phyloP scores from a whole-genome alignment of 2,888 invertebrate species.

The Brachyptera putata region DNA sequence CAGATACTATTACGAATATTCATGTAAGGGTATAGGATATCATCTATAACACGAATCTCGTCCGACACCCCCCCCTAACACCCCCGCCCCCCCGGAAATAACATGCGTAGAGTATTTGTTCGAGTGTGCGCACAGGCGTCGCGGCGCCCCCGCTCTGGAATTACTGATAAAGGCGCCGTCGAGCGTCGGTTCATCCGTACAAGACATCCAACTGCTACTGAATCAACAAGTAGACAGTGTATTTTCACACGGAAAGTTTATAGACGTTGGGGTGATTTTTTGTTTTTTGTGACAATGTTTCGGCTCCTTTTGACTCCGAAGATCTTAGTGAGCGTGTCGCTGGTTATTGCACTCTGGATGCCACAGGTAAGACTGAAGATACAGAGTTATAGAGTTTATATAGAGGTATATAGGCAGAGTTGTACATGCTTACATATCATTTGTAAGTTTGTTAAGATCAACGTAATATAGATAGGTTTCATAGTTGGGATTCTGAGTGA shows the following conservation, averaged over 20 bases:
- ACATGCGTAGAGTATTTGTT: too few relatives aligned
- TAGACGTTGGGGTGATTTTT: neutral
- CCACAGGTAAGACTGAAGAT: slow-evolving; percentile 17
- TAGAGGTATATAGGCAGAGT: too few relatives aligned
- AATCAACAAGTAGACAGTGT: neutral
- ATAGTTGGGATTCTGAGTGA: too few relatives aligned
- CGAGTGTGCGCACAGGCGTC: neutral
- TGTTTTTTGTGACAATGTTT: neutral
- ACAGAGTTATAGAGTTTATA: too few relatives aligned
- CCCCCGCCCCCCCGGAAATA: neutral
- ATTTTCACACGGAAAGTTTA: neutral
- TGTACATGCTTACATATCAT: too few relatives aligned
- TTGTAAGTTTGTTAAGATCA: too few relatives aligned
- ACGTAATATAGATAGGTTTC: too few relatives aligned
- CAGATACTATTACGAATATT: too few relatives aligned
- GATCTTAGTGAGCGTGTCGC: neutral
- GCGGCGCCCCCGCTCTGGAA: neutral
- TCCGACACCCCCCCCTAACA: too few relatives aligned
- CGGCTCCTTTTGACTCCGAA: neutral
- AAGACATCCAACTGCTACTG: neutral
- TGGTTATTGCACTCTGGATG: neutral
- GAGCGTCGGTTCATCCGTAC: neutral
- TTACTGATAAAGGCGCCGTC: slow-evolving; percentile 9
- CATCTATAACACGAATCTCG: too few relatives aligned
- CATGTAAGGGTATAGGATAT: too few relatives aligned